phyloP scores from a whole-genome alignment of 2,797 vertebrate species.

The Sus cebifrons region DNA sequence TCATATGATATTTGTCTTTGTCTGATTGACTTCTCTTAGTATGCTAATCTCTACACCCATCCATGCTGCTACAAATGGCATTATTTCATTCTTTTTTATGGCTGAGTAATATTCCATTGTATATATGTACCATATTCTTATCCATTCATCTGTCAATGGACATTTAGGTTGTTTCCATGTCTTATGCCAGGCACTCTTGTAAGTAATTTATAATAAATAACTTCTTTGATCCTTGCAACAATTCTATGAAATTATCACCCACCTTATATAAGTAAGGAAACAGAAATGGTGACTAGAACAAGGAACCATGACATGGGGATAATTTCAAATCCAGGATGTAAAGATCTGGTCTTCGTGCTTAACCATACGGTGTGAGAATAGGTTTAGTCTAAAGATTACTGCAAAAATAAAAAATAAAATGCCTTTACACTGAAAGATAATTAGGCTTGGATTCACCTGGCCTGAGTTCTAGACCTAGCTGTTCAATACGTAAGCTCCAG shows the following conservation, averaged over 20 bases:
- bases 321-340: neutral
- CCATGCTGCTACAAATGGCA: neutral
- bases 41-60: neutral
- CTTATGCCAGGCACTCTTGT: neutral
- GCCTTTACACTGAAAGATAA: neutral
- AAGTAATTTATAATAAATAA: conserved; percentile 49
- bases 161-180: neutral
- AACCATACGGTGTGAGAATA: neutral
- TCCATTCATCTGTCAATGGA: neutral
- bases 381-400: neutral
- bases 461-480: neutral
- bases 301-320: neutral
- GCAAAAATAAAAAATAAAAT: neutral
- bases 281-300: neutral
- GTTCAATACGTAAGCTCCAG: accelerated
- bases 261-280: neutral
- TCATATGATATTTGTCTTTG: neutral
- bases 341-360: neutral
- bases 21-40: neutral
- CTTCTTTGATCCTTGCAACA: neutral
- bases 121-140: neutral
- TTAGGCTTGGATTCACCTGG: neutral
- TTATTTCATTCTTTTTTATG: neutral
- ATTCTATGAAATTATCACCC: neutral
- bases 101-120: neutral